These are phyloP conservation scores for Mustela nigripes DNA, from an alignment of 2,113 vertebrate species.

Conservation along the genomic window DNA sequence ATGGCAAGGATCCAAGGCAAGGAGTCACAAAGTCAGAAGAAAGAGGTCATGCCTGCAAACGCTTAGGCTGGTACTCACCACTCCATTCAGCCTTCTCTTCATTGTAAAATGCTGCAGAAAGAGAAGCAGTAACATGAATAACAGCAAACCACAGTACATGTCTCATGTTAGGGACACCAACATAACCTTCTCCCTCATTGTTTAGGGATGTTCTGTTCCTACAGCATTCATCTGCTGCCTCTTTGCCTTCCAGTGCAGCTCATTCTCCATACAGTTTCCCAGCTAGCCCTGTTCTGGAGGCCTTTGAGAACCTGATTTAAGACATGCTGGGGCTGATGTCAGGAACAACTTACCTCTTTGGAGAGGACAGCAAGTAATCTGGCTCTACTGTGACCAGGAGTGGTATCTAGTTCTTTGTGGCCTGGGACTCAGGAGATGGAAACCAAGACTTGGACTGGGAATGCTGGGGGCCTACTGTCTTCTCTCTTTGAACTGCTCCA, in stretches of 20 bases:
- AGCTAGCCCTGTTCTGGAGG: not conserved
- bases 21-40: not conserved
- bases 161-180: not conserved
- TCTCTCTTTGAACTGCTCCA: not conserved
- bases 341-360: not conserved
- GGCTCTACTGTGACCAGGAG: not conserved
- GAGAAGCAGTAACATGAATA: not conserved
- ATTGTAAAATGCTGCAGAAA: not conserved
- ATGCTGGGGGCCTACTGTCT: not conserved
- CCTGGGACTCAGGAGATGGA: not conserved
- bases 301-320: not conserved
- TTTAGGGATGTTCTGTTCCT: not conserved
- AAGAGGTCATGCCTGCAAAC: not conserved
- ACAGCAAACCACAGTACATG: not conserved
- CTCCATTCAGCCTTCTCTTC: not conserved
- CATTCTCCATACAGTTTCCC: not conserved
- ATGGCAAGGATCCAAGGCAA: not conserved
- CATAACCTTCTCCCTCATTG: not conserved
- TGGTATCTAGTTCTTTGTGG: not conserved
- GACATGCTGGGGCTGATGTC: not conserved
- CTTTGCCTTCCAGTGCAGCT: not conserved
- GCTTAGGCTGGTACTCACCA: not conserved
- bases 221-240: fast-evolving
- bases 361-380: not conserved
- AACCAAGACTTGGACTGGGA: not conserved